A percentile compares a stretch with the other conserved stretches of the same genome.
Evolutionary conservation across 2,888 invertebrate genomes (phyloP).

Genomic region (Lysandra coridon): DNA sequence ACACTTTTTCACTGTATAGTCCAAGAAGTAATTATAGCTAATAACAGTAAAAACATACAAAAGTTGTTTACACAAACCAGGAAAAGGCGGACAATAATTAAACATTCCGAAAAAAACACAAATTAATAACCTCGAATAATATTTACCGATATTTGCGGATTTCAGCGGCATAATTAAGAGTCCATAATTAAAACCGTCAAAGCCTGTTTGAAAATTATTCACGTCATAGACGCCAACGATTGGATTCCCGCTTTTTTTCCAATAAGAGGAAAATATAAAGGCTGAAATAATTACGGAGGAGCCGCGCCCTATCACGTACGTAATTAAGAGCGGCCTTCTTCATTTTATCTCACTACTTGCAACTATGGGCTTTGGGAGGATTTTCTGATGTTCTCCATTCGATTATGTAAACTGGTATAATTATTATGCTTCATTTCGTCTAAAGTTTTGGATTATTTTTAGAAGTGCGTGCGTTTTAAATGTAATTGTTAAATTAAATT

Average conservation of each 20-base stretch:
- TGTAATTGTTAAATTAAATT: too few species aligned
- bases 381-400: not conserved
- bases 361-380: slow-evolving; percentile 10
- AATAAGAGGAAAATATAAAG: slow-evolving; percentile 46
- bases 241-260: slow-evolving; percentile 45
- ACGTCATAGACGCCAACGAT: slow-evolving; percentile 50
- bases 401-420: not conserved
- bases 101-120: slow-evolving; percentile 12
- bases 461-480: not conserved
- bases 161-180: slow-evolving; percentile 37
- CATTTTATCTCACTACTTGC: slow-evolving; percentile 34
- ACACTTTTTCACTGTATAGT: too few species aligned
- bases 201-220: slow-evolving; percentile 45
- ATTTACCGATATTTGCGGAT: slow-evolving; percentile 14
- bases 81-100: not conserved
- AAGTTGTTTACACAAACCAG: not conserved
- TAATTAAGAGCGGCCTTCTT: slow-evolving; percentile 58
- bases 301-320: slow-evolving; percentile 51
- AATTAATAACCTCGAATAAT: not conserved
- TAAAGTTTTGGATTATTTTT: not conserved
- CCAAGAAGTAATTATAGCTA: not conserved
- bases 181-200: slow-evolving; percentile 34
- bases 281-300: slow-evolving; percentile 58
- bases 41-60: not conserved
- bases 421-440: not conserved